Evolutionary conservation across 1,140 invertebrate genomes (phyloP).

Genomic region (Maconellicoccus hirsutus): DNA sequence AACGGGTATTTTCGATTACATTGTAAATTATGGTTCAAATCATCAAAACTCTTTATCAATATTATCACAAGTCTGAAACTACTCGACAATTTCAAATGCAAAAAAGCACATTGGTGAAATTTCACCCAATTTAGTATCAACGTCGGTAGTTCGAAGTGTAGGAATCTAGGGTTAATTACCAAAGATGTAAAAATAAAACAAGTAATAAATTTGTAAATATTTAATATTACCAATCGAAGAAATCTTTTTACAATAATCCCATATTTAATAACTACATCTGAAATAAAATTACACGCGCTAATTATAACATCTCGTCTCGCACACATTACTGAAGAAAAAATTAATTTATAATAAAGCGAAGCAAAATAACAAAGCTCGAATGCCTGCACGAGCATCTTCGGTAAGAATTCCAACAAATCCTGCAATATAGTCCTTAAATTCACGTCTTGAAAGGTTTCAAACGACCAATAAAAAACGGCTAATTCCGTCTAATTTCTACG

Average conservation of each 20-base stretch:
- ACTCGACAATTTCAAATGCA: no score
- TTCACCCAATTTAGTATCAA: no score
- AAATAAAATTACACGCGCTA: not conserved
- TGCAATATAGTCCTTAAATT: no score
- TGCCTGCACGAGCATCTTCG: not conserved
- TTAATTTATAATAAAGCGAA: not conserved
- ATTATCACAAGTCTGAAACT: no score
- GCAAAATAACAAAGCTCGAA: conserved; percentile 3
- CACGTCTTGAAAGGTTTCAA: not conserved
- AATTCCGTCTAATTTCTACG: not conserved
- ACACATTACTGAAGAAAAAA: not conserved
- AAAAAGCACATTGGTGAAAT: no score
- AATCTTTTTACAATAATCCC: conserved; percentile 9
- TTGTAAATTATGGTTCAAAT: no score
- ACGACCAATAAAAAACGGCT: no score
- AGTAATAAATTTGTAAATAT: not conserved
- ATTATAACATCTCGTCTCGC: not conserved
- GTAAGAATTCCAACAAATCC: not conserved
- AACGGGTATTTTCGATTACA: no score
- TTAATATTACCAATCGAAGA: conserved; percentile 5
- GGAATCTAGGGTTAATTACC: no score
- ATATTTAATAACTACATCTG: not conserved
- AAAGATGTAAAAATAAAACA: no score
- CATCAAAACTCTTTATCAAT: no score
- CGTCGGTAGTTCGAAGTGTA: no score